A percentile compares a stretch with the other conserved stretches of the same genome.
Evolutionary conservation across 2,113 vertebrate genomes (phyloP).

Genomic region (Felis catus): F.catus_Fca126_mat1.0 CM031416.1:80380501-80381000

Average conservation of each 20-base stretch:
- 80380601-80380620: constrained; percentile 51
- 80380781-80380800: background rate
- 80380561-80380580: background rate
- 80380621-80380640: constrained; percentile 27
- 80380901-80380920: constrained; percentile 13
- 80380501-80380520: constrained; percentile 79
- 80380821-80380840: constrained; percentile 70
- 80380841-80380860: constrained; percentile 69
- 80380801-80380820: constrained; percentile 43
- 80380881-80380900: background rate
- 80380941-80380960: background rate
- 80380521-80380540: constrained; percentile 76
- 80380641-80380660: constrained; percentile 55
- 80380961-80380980: background rate
- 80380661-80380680: background rate
- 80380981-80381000: background rate
- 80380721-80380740: background rate
- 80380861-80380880: background rate
- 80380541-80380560: background rate
- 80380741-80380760: background rate
- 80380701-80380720: background rate
- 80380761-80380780: constrained; percentile 18
- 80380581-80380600: constrained; percentile 72
- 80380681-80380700: background rate
- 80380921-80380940: background rate